Conservation (phyloP, 2,888 invertebrate species). For the Dendrolimus houi region DNA sequence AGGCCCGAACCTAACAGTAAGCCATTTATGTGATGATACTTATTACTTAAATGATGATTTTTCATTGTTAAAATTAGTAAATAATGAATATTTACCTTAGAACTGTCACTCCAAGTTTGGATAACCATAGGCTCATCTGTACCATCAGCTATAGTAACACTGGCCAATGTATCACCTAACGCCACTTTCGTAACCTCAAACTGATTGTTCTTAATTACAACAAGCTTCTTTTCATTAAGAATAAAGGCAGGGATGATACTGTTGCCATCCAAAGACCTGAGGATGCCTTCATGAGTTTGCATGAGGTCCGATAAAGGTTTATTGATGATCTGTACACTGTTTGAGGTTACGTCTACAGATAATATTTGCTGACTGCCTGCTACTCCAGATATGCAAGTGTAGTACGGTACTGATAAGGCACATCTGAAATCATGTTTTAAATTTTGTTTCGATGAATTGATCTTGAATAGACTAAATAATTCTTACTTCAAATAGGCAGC, state of each 20-base stretch:
- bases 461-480: constrained; percentile 1
- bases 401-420: constrained; percentile 77
- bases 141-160: constrained; percentile 47
- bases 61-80: too few species aligned
- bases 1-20: too few species aligned
- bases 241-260: constrained; percentile 51
- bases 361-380: constrained; percentile 69
- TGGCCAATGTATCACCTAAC: constrained; percentile 37
- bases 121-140: constrained; percentile 38
- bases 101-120: constrained; percentile 53
- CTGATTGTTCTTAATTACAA: constrained; percentile 45
- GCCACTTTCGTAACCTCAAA: constrained; percentile 36
- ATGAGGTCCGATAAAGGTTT: constrained; percentile 55
- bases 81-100: constrained; percentile 25
- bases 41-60: too few species aligned
- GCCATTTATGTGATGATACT: too few species aligned
- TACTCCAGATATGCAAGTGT: constrained; percentile 78
- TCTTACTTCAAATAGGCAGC: too few species aligned
- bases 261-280: constrained; percentile 44
- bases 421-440: constrained; percentile 67
- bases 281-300: constrained; percentile 22
- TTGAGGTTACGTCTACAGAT: constrained; percentile 77
- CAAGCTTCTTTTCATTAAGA: constrained; percentile 47
- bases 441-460: neutral
- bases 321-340: constrained; percentile 62